Base-by-base conservation (phyloP, 2,888 invertebrate genomes). In the Craniophora ligustri region DNA sequence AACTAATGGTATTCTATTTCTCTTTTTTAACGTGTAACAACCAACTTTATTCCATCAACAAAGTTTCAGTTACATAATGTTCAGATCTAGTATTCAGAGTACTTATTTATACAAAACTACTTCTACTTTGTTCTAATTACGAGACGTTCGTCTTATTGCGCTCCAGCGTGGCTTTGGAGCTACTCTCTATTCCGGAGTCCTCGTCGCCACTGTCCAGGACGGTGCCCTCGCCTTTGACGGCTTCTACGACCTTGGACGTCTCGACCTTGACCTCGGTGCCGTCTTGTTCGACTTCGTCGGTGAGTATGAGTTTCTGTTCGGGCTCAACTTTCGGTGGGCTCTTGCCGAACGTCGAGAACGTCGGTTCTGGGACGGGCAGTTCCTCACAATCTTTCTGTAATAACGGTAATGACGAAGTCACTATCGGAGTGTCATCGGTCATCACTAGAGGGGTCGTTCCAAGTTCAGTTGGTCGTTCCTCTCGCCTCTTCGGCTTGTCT, bases 161-260 rank as follows among this genome's bases (percentile, higher is more conserved):
- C 75, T 95, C 95, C 23, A 95, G 88, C 6, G 95, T 95, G 1
- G 94, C 92, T 56, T 94, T 94, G 30, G 94, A 90, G 79, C 95
- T 95, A 69, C 95, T 95, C 78, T 95, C 95, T 39, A 95, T 95
- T 3, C 95, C 95, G 19, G 95, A 95, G 77, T 95, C 95, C 68
- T 95, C 95, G 73, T 95, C 95, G 0, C 95, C 95, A 74, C 95
- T 95, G 81, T 95, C 95, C 34, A 95, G 78, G 23, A 95, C 89
- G 34, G 95, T 95, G 1, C 95, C 95, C 74, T 95, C 95, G 0
- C 95, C 95, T 57, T 87, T 89, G 21, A 88, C 89, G 5, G 85
- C 81, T 56, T 90, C 90, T n/a, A 87, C 82, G 14, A 78, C 76
- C 50, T 83, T 83, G 3, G 81, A 73, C 44, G 78, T 81, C 21